These are phyloP conservation scores for Tiaroga cobitis DNA, from an alignment of 2,797 vertebrate genomes.

Conservation along the genomic window DNA sequence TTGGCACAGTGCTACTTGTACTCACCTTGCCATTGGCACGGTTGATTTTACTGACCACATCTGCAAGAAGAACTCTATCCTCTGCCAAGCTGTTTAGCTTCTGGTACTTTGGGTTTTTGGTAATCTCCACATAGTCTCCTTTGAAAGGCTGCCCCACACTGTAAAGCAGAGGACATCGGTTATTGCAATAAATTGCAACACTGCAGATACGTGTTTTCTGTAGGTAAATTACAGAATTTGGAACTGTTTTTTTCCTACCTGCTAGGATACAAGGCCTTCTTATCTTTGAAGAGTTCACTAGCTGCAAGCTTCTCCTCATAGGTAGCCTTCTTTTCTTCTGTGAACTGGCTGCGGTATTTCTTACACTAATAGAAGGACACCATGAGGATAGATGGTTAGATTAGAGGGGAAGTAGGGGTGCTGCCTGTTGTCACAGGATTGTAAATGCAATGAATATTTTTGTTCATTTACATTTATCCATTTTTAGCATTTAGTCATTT, in stretches of 20 bases:
- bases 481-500: not conserved
- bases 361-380: constrained; percentile 83
- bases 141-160: constrained; percentile 95
- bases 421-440: not conserved
- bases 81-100: constrained; percentile 91
- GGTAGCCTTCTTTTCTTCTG: constrained; percentile 90
- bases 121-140: constrained; percentile 96
- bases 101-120: constrained; percentile 96
- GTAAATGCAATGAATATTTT: not conserved
- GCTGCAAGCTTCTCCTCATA: constrained; percentile 98
- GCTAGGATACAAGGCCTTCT: constrained; percentile 94
- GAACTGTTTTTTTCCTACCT: constrained; percentile 79
- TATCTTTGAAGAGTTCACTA: constrained; percentile 97
- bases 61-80: constrained; percentile 95
- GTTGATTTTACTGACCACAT: constrained; percentile 97
- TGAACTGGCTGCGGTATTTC: constrained; percentile 94
- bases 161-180: not conserved
- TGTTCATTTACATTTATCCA: not conserved
- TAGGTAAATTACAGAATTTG: not conserved
- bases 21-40: constrained; percentile 95
- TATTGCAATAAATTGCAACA: not conserved
- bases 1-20: not conserved
- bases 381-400: not conserved
- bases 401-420: not conserved
- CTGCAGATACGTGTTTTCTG: not conserved